Conservation (phyloP, 2,888 invertebrate species). For the Pseudococcus viburni region DNA sequence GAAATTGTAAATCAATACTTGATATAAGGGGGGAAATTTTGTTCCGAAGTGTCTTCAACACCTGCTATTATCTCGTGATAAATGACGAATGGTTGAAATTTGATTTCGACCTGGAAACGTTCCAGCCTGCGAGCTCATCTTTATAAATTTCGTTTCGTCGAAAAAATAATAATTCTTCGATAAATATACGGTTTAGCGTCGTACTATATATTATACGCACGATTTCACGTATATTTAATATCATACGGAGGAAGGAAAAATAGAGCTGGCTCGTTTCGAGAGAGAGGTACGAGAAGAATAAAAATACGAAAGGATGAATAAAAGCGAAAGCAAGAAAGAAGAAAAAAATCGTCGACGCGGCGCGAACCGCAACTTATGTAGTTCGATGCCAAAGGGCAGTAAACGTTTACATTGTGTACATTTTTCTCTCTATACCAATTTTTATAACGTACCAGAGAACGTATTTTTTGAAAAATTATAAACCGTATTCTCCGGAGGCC, state of each 20-base stretch:
- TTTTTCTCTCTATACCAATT: background rate
- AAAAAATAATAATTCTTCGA: constrained; percentile 44
- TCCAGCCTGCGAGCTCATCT: constrained; percentile 51
- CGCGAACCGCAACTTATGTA: constrained; percentile 28
- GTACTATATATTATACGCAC: background rate
- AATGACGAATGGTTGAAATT: constrained; percentile 59
- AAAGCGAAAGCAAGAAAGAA: constrained; percentile 1
- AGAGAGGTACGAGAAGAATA: background rate
- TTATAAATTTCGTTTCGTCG: constrained; percentile 31
- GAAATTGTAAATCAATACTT: constrained; percentile 31
- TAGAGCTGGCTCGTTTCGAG: background rate
- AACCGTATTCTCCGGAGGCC: constrained; percentile 9
- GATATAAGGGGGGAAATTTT: background rate
- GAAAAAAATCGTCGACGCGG: constrained; percentile 30
- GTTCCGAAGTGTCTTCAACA: constrained; percentile 58
- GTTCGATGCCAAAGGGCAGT: constrained; percentile 26
- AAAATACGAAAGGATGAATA: background rate
- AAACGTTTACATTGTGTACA: constrained; percentile 21
- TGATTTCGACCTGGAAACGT: constrained; percentile 55
- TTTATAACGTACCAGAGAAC: background rate
- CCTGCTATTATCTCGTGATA: constrained; percentile 63
- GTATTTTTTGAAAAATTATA: constrained; percentile 35
- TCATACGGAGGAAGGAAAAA: background rate
- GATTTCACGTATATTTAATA: constrained; percentile 41
- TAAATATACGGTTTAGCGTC: constrained; percentile 37